Conservation (phyloP, 2,797 vertebrate species). For the Pagetopsis macropterus region DNA sequence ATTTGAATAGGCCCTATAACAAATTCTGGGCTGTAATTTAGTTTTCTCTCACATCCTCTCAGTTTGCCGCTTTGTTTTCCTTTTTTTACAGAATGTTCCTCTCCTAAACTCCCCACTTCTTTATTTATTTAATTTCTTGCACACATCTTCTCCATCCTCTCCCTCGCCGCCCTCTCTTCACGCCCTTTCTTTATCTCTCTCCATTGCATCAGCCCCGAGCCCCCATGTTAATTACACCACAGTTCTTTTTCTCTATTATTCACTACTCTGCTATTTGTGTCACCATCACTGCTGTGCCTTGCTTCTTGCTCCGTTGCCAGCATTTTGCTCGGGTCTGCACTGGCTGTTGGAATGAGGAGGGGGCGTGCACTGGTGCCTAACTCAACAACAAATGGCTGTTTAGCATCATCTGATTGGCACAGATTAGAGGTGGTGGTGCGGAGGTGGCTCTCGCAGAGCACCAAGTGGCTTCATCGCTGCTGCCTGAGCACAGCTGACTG, state of each 20-base stretch:
- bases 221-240: slow-evolving; percentile 77
- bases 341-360: slow-evolving; percentile 64
- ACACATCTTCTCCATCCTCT: slow-evolving; percentile 29
- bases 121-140: slow-evolving; percentile 30
- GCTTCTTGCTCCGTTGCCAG: slow-evolving; percentile 55
- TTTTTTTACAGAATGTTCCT: slow-evolving; percentile 4
- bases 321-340: slow-evolving; percentile 72
- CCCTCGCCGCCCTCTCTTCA: slow-evolving; percentile 25
- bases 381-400: slow-evolving; percentile 78
- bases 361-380: slow-evolving; percentile 58
- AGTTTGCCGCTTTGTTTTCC: slow-evolving; percentile 3
- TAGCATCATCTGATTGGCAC: slow-evolving; percentile 79
- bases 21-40: slow-evolving; percentile 8
- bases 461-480: slow-evolving; percentile 53
- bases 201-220: slow-evolving; percentile 62
- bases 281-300: slow-evolving; percentile 53
- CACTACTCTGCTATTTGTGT: slow-evolving; percentile 77
- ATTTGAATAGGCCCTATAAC: background rate
- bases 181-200: slow-evolving; percentile 52
- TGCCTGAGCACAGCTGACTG: slow-evolving; percentile 57
- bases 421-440: slow-evolving; percentile 76
- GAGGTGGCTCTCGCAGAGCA: slow-evolving; percentile 67
- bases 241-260: slow-evolving; percentile 71
- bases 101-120: background rate
- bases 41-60: slow-evolving; percentile 8